Conservation (phyloP, 2,113 vertebrate genomes). For the Dicrurus megarhynchus region DNA sequence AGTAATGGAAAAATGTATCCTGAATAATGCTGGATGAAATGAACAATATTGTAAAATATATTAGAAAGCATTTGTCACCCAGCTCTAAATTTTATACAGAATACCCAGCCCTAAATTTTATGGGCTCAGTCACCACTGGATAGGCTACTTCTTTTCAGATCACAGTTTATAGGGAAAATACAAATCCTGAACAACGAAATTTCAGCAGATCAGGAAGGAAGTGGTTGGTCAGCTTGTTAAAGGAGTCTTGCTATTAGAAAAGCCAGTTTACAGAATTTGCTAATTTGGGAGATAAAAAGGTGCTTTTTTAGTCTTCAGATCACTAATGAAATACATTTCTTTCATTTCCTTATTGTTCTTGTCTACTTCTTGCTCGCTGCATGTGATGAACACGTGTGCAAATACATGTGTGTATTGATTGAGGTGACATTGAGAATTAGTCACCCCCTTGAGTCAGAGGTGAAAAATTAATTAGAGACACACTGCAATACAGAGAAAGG, state of each 20-base stretch:
- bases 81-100: not conserved
- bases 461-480: not conserved
- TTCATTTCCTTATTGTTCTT: not conserved
- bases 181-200: not conserved
- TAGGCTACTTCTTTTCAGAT: not conserved
- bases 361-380: not conserved
- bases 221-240: not conserved
- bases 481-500: not conserved
- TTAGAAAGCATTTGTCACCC: not conserved
- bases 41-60: not conserved
- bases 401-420: accelerated
- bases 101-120: not conserved
- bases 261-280: not conserved
- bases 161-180: not conserved
- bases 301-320: not conserved
- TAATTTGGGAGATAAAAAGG: not conserved
- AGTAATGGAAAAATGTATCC: not conserved
- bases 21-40: not conserved
- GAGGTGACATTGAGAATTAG: not conserved
- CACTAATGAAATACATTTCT: not conserved
- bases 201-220: not conserved
- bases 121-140: not conserved
- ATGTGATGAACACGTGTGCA: not conserved
- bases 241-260: not conserved
- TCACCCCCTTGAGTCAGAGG: not conserved